These are phyloP conservation scores for Pristiophorus japonicus DNA, from an alignment of 2,113 vertebrate species.

Conservation along the genomic window DNA sequence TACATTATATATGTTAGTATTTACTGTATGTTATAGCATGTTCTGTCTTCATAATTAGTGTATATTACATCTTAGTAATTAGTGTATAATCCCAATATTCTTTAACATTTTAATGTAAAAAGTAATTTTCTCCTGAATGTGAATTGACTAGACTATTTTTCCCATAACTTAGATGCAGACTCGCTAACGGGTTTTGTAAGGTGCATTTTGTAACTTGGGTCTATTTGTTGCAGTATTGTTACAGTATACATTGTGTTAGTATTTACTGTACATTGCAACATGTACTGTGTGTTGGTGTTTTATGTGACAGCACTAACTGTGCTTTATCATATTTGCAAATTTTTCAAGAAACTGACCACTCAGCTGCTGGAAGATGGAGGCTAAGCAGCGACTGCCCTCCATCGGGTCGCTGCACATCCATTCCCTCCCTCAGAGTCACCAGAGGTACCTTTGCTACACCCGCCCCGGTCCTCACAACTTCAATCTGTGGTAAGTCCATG, in stretches of 20 bases:
- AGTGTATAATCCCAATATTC: no score
- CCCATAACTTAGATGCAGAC: neutral
- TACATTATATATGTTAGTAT: no score
- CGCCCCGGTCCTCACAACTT: neutral
- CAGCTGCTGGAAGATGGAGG: slow-evolving; percentile 6
- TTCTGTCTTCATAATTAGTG: no score
- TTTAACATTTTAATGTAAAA: slow-evolving; percentile 3
- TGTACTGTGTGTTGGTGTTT: neutral
- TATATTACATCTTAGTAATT: no score
- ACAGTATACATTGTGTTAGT: neutral
- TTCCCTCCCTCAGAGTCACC: neutral
- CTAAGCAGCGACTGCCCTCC: neutral
- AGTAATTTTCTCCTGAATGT: neutral
- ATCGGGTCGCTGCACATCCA: neutral
- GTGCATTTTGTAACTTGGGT: slow-evolving; percentile 6
- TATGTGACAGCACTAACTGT: neutral
- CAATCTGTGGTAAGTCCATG: slow-evolving; percentile 15
- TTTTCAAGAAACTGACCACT: neutral
- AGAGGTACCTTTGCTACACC: slow-evolving; percentile 15
- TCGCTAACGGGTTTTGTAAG: neutral
- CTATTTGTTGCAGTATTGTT: neutral
- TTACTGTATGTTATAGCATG: no score
- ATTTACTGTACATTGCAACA: neutral
- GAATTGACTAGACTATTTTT: neutral
- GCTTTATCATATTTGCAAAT: neutral